These are phyloP conservation scores for Cyprinodon variegatus DNA, from an alignment of 2,113 vertebrate species.

Conservation along the genomic window DNA sequence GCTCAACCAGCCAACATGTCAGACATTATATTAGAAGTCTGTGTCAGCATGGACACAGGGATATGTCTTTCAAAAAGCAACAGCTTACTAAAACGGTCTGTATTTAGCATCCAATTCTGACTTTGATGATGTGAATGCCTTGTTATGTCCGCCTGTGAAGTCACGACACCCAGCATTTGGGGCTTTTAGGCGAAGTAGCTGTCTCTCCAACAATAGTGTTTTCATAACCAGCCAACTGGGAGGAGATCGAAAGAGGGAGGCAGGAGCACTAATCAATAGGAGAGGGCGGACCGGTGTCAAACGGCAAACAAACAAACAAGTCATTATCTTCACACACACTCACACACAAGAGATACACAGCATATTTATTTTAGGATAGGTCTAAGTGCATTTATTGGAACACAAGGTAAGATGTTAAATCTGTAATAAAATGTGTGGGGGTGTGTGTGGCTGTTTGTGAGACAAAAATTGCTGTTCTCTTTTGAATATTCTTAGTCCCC, in stretches of 20 bases:
- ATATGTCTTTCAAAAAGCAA: constrained; percentile 5
- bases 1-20: constrained; percentile 49
- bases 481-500: no score
- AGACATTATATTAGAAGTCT: constrained; percentile 34
- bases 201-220: constrained; percentile 70
- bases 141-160: constrained; percentile 60
- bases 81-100: constrained; percentile 2
- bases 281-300: constrained; percentile 75
- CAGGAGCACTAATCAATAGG: constrained; percentile 75
- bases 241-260: constrained; percentile 73
- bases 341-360: constrained; percentile 25
- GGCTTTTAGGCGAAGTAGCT: constrained; percentile 61
- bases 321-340: constrained; percentile 63
- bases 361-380: constrained; percentile 2
- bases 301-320: constrained; percentile 77
- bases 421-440: constrained; percentile 13
- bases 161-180: constrained; percentile 41
- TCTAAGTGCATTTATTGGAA: constrained; percentile 33
- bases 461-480: no score
- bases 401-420: constrained; percentile 25
- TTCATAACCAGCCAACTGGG: constrained; percentile 76
- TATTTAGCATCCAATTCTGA: constrained; percentile 26
- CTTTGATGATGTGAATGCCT: constrained; percentile 35
- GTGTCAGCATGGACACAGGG: constrained; percentile 11
- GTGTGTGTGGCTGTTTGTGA: no score